phyloP scores from a whole-genome alignment of 2,888 invertebrate genomes.

The Urechis unicinctus region DNA sequence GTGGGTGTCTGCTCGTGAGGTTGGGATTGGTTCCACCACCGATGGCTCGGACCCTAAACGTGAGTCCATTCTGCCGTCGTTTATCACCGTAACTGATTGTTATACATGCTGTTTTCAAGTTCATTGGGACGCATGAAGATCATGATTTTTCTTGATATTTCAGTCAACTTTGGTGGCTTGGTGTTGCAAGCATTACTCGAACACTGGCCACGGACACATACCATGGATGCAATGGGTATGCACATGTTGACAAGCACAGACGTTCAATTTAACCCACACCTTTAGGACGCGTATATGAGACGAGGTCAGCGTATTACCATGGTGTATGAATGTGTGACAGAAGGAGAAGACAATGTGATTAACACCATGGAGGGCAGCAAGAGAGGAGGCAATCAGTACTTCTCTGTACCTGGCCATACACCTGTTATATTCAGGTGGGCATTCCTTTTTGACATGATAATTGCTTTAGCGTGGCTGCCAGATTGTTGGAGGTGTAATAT shows the following conservation, averaged over 20 bases:
- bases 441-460: background rate
- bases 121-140: too few relatives aligned
- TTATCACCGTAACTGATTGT: too few relatives aligned
- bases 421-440: conserved; percentile 79
- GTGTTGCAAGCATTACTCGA: conserved; percentile 89
- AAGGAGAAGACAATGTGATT: too few relatives aligned
- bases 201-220: conserved; percentile 65
- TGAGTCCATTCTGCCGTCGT: too few relatives aligned
- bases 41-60: conserved; percentile 70
- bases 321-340: too few relatives aligned
- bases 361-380: too few relatives aligned
- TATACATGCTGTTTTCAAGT: too few relatives aligned
- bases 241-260: background rate
- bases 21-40: conserved; percentile 66
- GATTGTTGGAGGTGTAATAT: too few relatives aligned
- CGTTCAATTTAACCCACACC: too few relatives aligned
- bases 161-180: conserved; percentile 90
- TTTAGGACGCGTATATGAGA: too few relatives aligned
- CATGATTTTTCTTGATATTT: conserved; percentile 15
- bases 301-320: background rate
- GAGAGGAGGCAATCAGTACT: conserved; percentile 60
- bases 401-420: conserved; percentile 88
- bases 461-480: too few relatives aligned
- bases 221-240: conserved; percentile 17
- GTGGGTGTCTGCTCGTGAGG: conserved; percentile 96